A percentile compares a stretch with the other conserved stretches of the same genome.
These are phyloP conservation scores for Dastarcus helophoroides DNA, from an alignment of 2,888 invertebrate genomes.

Conservation along the genomic window DNA sequence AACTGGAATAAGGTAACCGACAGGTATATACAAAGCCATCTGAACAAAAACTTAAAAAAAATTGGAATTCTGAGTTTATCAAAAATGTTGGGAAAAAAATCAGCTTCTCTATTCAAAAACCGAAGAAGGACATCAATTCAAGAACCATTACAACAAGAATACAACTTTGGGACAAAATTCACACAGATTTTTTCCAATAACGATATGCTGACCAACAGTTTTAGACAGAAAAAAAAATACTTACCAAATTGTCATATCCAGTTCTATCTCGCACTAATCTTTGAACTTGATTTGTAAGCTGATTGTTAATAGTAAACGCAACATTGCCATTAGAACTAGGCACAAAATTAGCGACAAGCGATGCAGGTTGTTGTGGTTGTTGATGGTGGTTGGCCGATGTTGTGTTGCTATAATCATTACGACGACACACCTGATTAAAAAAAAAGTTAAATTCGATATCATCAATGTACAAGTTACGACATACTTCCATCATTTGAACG, in stretches of 20 bases:
- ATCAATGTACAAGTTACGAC: conserved; percentile 3
- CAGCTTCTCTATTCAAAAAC: too few species aligned
- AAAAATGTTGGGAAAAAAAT: too few species aligned
- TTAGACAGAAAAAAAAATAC: conserved; percentile 19
- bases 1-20: too few species aligned
- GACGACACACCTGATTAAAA: conserved; percentile 48
- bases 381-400: conserved; percentile 41
- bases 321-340: conserved; percentile 72
- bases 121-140: too few species aligned
- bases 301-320: conserved; percentile 90
- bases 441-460: not conserved
- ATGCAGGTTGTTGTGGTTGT: conserved; percentile 37
- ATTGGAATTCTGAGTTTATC: too few species aligned
- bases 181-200: too few species aligned
- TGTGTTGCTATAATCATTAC: conserved; percentile 38
- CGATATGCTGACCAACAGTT: too few species aligned
- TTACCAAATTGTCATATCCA: conserved; percentile 66
- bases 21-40: too few species aligned
- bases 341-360: conserved; percentile 63
- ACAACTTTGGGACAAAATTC: too few species aligned
- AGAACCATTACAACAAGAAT: too few species aligned
- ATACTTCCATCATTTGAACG: conserved; percentile 93
- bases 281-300: conserved; percentile 63
- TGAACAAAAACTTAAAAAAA: too few species aligned
- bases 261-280: conserved; percentile 59